Evolutionary conservation across 2,113 vertebrate species (phyloP).

Genomic region (Triplophysa siluroides): DNA sequence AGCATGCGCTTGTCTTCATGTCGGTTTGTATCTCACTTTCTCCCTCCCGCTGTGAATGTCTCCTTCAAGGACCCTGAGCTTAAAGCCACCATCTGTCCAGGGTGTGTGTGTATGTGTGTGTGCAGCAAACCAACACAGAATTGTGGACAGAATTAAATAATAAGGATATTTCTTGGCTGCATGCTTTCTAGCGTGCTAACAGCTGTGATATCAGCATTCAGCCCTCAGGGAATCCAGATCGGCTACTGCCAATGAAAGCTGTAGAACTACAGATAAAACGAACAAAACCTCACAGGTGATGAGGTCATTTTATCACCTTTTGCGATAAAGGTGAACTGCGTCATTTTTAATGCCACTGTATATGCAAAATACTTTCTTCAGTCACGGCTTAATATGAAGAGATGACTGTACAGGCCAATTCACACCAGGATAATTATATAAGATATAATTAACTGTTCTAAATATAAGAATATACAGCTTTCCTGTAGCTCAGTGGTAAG

Average conservation of each 20-base stretch:
- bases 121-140: background rate
- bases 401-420: background rate
- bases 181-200: constrained; percentile 4
- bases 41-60: constrained; percentile 20
- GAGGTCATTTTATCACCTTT: constrained; percentile 18
- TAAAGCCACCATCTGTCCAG: constrained; percentile 56
- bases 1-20: constrained; percentile 52
- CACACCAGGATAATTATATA: too few relatives aligned
- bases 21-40: constrained; percentile 38
- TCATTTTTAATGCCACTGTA: background rate
- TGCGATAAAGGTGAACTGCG: background rate
- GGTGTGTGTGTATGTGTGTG: constrained; percentile 30
- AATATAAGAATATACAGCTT: too few relatives aligned
- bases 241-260: background rate
- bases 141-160: constrained; percentile 9
- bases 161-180: constrained; percentile 5
- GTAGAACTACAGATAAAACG: constrained; percentile 2
- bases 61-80: constrained; percentile 52
- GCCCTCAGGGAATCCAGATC: constrained; percentile 17
- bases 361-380: background rate
- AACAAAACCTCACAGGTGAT: constrained; percentile 24
- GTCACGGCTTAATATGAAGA: background rate
- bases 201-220: constrained; percentile 20
- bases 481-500: too few relatives aligned
- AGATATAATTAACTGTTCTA: too few relatives aligned